Percentiles rank a stretch among this genome's conserved stretches.
Conservation (phyloP, 2,797 vertebrate genomes). For the Peromyscus melanophrys region DNA sequence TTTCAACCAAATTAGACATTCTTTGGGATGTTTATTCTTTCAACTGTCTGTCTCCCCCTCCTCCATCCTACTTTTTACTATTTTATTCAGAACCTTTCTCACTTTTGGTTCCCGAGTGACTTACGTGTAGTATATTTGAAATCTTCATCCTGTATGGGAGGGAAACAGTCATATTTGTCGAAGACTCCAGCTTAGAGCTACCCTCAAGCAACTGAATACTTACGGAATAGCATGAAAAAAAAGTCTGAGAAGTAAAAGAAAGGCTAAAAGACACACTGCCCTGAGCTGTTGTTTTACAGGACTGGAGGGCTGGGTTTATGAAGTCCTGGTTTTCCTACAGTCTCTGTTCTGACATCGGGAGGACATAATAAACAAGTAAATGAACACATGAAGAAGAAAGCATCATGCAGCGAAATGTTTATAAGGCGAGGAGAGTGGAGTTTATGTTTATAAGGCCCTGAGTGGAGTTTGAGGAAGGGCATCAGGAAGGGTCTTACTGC, state of each 20-base stretch:
- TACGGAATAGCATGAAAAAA: conserved; percentile 8
- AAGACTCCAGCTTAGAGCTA: not conserved
- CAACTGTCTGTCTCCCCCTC: conserved; percentile 32
- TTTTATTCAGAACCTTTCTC: conserved; percentile 63
- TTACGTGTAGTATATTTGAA: conserved; percentile 1
- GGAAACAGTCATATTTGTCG: conserved; percentile 2
- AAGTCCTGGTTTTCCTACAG: not conserved
- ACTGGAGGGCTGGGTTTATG: not conserved
- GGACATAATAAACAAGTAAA: not conserved
- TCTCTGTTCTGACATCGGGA: not conserved
- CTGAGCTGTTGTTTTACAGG: not conserved
- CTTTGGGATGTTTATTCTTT: conserved; percentile 73
- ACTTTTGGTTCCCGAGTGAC: conserved; percentile 40
- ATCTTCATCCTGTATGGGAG: not conserved
- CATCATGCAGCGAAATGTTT: not conserved
- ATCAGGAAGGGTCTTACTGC: not conserved
- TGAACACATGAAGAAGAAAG: not conserved
- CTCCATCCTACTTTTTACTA: conserved; percentile 58
- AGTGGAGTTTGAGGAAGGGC: not conserved
- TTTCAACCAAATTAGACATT: conserved; percentile 80
- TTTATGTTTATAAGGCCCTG: not conserved
- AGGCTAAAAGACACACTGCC: not conserved
- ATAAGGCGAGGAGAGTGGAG: not conserved
- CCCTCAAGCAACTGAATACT: not conserved
- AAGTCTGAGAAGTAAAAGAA: conserved; percentile 27